Base-by-base conservation (phyloP, 2,888 invertebrate species). In the Caenorhabditis sp. region DNA sequence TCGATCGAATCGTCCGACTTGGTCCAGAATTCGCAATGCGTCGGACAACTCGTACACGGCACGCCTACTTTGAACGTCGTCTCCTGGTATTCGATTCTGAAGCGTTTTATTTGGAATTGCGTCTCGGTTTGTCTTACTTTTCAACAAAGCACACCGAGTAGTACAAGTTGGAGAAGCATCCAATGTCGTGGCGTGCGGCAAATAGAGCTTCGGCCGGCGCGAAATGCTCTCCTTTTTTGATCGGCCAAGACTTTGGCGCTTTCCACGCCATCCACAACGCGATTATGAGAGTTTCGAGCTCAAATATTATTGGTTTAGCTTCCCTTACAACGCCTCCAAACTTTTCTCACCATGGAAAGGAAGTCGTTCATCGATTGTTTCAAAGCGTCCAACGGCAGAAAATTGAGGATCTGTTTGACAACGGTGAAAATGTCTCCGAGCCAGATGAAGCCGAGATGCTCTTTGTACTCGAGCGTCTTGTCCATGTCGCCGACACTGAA, bases 151-250 rank as follows among this genome's bases (percentile, higher is more conserved):
- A 59, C 0, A 46, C 30, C 1, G 59, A 46, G n/a, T 32, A 35
- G 1, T 13, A 8, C 4, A 58, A 11, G 11, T 59, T 32, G 0
- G 59, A 35, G 17, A 46, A 59, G 24, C 59, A 59, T 3, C 59
- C 59, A 9, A 59, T 22, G 11, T 59, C 59, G 17, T 22, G 35
- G 8, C 59, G 30, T 2, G 32, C 46, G 5, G 30, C 59, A 22
- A 46, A 59, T 8, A 59, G 9, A 2, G 46, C 59, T 24, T 46
- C 59, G 4, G 48, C 46, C 4, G 59, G 46, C n/a, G 46, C 59
- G 20, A 15, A 59, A 3, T 2, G 0, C 8, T n/a, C 15, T 4
- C 37, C 59, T 22, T 35, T 24, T 7, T 17, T 11, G 2, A 59
- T 15, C 1, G 46, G 59, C 2, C 26, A 4, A n/a, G 35, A 26